phyloP scores from a whole-genome alignment of 2,113 vertebrate genomes.

The Aplodontia rufa region DNA sequence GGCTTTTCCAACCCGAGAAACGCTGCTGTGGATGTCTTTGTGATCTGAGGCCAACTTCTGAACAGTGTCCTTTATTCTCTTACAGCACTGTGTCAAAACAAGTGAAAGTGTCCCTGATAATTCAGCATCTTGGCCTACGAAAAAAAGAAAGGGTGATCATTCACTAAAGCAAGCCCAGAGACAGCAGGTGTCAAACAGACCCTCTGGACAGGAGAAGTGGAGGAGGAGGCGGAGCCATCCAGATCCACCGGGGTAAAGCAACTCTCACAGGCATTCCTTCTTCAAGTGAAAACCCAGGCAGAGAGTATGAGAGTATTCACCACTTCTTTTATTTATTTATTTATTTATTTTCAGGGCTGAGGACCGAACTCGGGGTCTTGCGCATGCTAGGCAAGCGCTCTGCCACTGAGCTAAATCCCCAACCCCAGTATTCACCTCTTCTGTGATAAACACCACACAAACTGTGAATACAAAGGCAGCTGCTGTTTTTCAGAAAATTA shows the following conservation, averaged over 20 bases:
- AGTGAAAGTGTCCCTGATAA: slow-evolving; percentile 91
- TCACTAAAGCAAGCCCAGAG: slow-evolving; percentile 44
- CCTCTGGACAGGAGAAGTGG: neutral
- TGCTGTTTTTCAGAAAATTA: slow-evolving; percentile 14
- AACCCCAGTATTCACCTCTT: too few relatives aligned
- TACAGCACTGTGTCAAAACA: slow-evolving; percentile 91
- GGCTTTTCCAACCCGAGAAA: slow-evolving; percentile 91
- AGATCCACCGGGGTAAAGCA: slow-evolving; percentile 32
- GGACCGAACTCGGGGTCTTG: too few relatives aligned
- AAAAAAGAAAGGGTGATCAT: slow-evolving; percentile 35
- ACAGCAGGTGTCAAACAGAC: neutral
- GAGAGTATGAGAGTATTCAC: neutral
- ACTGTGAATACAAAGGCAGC: neutral
- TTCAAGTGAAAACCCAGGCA: slow-evolving; percentile 44
- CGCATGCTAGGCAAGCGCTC: too few relatives aligned
- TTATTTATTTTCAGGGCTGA: too few relatives aligned
- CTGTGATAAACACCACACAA: slow-evolving; percentile 19
- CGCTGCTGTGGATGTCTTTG: slow-evolving; percentile 92
- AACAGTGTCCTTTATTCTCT: slow-evolving; percentile 92
- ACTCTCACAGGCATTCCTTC: neutral
- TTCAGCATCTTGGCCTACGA: slow-evolving; percentile 88
- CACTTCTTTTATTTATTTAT: too few relatives aligned
- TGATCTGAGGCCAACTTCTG: slow-evolving; percentile 91
- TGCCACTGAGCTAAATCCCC: too few relatives aligned
- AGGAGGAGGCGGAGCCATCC: neutral